These are phyloP conservation scores for Diadema setosum DNA, from an alignment of 35 echinoderm and acorn worm species.

Conservation along the genomic window DNA sequence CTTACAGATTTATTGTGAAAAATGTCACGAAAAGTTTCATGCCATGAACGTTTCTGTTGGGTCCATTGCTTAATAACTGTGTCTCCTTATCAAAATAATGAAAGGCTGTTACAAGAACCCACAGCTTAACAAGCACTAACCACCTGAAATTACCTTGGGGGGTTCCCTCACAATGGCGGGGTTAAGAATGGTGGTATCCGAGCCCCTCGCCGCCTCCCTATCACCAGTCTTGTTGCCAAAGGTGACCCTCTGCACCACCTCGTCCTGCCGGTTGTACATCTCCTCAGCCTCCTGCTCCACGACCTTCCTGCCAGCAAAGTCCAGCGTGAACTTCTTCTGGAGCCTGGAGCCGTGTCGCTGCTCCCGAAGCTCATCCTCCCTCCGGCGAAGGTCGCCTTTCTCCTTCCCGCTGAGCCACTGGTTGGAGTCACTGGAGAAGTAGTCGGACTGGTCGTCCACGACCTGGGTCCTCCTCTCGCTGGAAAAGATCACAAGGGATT, in stretches of 20 bases:
- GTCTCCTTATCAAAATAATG: too few relatives aligned
- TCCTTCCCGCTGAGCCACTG: slow-evolving; percentile 81
- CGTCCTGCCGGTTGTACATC: slow-evolving; percentile 98
- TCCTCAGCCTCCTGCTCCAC: slow-evolving; percentile 46
- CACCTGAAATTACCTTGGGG: neutral
- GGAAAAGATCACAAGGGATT: too few relatives aligned
- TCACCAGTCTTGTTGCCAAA: slow-evolving; percentile 52
- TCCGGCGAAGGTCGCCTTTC: slow-evolving; percentile 32
- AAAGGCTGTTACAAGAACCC: too few relatives aligned
- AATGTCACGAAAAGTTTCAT: too few relatives aligned
- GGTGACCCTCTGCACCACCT: slow-evolving; percentile 65
- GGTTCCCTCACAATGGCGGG: neutral
- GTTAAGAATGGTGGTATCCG: neutral
- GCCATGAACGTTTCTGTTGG: too few relatives aligned
- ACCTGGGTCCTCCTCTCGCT: slow-evolving; percentile 73
- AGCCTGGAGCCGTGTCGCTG: slow-evolving; percentile 76
- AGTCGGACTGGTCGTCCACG: slow-evolving; percentile 95
- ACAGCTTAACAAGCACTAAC: too few relatives aligned
- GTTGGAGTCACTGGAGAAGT: slow-evolving; percentile 92
- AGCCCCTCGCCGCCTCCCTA: neutral
- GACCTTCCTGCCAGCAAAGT: slow-evolving; percentile 92
- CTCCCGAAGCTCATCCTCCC: slow-evolving; percentile 58
- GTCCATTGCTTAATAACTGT: too few relatives aligned
- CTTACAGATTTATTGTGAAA: too few relatives aligned
- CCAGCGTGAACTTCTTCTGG: slow-evolving; percentile 85